phyloP scores from a whole-genome alignment of 2,888 invertebrate species.

The Drosophila formosana region DNA sequence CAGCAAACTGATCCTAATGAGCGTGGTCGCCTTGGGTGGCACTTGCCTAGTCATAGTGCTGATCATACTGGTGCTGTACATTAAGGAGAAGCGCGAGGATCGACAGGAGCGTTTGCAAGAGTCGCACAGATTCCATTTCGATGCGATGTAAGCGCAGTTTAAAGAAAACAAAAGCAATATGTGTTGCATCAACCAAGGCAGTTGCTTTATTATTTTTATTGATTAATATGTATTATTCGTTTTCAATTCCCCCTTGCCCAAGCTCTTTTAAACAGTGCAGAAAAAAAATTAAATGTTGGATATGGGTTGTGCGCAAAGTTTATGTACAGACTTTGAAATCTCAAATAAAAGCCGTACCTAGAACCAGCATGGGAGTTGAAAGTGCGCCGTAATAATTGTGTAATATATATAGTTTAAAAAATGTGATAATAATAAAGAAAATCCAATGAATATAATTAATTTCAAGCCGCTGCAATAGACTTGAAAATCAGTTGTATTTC shows the following conservation, averaged over 20 bases:
- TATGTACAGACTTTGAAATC: conserved; percentile 18
- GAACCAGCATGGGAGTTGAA: conserved; percentile 18
- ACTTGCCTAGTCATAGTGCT: conserved; percentile 93
- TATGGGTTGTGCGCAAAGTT: conserved; percentile 18
- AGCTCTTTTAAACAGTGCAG: conserved; percentile 26
- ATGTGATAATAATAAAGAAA: conserved; percentile 59
- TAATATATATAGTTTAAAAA: conserved; percentile 57
- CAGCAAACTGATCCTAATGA: conserved; percentile 96
- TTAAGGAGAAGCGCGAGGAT: conserved; percentile 95
- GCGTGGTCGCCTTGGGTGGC: conserved; percentile 94
- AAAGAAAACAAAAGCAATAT: conserved; percentile 21
- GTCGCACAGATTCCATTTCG: conserved; percentile 93
- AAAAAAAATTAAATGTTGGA: conserved; percentile 5
- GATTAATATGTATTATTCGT: conserved; percentile 21
- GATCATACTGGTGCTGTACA: conserved; percentile 94
- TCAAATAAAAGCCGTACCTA: conserved; percentile 20
- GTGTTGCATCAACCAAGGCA: conserved; percentile 25
- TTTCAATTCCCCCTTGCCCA: conserved; percentile 17
- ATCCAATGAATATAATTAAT: conserved; percentile 28
- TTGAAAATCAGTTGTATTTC: neutral
- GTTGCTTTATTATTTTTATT: conserved; percentile 43
- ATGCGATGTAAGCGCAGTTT: conserved; percentile 89
- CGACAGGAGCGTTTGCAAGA: conserved; percentile 92
- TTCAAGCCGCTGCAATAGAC: neutral
- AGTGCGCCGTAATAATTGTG: conserved; percentile 25